phyloP scores from a whole-genome alignment of 2,888 invertebrate genomes.

The Anoplius nigerrimus region DNA sequence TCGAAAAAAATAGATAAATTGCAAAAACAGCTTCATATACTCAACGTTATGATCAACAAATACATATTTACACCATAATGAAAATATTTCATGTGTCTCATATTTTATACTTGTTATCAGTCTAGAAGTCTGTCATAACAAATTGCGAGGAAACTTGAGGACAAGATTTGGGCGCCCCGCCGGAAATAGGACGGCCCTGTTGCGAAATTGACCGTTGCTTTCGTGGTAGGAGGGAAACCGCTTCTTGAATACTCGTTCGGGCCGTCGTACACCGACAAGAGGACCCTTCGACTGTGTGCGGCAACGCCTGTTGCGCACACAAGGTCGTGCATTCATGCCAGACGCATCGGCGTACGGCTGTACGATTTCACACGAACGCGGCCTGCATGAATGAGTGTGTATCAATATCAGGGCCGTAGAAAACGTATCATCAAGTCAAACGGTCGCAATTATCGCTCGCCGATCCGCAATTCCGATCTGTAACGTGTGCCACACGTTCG shows the following conservation, averaged over 20 bases:
- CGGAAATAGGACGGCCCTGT: conserved; percentile 27
- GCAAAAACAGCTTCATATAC: no score
- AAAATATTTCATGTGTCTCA: no score
- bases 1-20: no score
- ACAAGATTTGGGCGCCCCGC: neutral
- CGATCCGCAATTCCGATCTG: no score
- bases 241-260: conserved; percentile 10
- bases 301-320: conserved; percentile 56
- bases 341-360: neutral
- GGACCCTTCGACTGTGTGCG: conserved; percentile 26
- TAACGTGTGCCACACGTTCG: no score
- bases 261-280: conserved; percentile 31
- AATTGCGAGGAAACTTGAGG: no score
- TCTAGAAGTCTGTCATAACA: no score
- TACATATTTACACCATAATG: no score
- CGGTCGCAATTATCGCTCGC: no score
- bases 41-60: no score
- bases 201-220: conserved; percentile 33
- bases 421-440: no score
- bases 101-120: no score
- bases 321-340: conserved; percentile 49
- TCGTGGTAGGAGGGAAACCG: conserved; percentile 31
- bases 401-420: conserved; percentile 33
- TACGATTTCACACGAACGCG: conserved; percentile 15
- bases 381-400: conserved; percentile 41